These are phyloP conservation scores for Meloidogyne chitwoodi DNA, from an alignment of 1,140 invertebrate genomes.

Conservation along the genomic window DNA sequence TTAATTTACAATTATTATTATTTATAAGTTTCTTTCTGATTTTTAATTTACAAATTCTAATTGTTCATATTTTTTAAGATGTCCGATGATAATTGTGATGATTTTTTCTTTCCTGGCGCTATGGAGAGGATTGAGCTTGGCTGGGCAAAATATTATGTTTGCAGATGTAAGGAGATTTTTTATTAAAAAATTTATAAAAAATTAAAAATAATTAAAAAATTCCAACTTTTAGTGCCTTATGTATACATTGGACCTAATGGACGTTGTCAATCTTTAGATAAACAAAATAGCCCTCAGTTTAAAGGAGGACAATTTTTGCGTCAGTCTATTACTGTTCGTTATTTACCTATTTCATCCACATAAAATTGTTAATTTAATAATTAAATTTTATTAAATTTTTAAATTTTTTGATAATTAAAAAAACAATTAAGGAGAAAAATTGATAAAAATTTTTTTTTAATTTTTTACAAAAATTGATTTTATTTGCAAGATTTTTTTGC, in stretches of 20 bases:
- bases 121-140: conserved; percentile 35
- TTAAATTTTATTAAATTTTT: too few relatives aligned
- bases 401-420: too few relatives aligned
- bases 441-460: conserved; percentile 1
- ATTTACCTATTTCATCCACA: conserved; percentile 4
- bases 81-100: conserved; percentile 25
- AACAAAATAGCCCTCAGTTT: not conserved
- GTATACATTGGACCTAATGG: not conserved
- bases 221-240: conserved; percentile 10
- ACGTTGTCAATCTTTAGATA: not conserved
- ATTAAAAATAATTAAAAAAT: not conserved
- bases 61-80: conserved; percentile 4
- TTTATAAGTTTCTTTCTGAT: too few relatives aligned
- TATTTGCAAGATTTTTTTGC: too few relatives aligned
- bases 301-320: not conserved
- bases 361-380: not conserved
- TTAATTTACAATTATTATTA: too few relatives aligned
- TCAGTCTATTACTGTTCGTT: not conserved
- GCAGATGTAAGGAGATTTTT: conserved; percentile 15
- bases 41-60: conserved; percentile 5
- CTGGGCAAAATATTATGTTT: conserved; percentile 54
- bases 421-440: too few relatives aligned
- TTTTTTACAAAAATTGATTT: not conserved
- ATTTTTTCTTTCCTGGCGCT: conserved; percentile 43
- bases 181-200: not conserved